Percentiles rank a stretch among this genome's conserved stretches.
These are phyloP conservation scores for Zaprionus nigranus DNA, from an alignment of 1,140 invertebrate species.

Conservation along the genomic window DNA sequence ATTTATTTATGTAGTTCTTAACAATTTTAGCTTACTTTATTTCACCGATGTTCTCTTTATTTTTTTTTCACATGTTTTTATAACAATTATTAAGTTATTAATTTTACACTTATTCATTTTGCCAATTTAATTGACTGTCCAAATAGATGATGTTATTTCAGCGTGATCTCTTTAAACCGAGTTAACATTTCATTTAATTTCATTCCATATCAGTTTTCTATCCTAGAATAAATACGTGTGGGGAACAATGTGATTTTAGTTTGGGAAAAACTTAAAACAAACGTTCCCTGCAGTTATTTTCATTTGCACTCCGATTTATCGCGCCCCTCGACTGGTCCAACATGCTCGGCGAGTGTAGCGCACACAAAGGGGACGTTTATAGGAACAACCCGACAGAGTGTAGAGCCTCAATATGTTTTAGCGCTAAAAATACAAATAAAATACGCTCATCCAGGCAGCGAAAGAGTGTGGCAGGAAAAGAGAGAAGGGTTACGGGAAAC, in stretches of 20 bases:
- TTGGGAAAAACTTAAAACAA: not conserved
- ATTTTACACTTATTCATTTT: not conserved
- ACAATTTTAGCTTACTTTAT: no score
- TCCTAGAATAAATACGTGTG: not conserved
- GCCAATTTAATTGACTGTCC: not conserved
- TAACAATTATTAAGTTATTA: not conserved
- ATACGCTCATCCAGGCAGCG: constrained; percentile 32
- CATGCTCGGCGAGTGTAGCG: constrained; percentile 15
- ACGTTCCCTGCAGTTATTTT: not conserved
- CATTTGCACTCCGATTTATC: not conserved
- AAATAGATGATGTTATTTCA: not conserved
- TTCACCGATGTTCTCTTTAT: not conserved
- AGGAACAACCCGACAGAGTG: constrained; percentile 34
- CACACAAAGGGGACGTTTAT: constrained; percentile 30
- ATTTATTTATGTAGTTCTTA: no score
- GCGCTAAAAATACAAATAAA: constrained; percentile 81
- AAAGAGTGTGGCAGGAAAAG: not conserved
- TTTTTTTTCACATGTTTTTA: not conserved
- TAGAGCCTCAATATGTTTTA: constrained; percentile 79
- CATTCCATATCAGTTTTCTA: not conserved
- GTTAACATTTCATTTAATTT: no score
- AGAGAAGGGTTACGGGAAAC: not conserved
- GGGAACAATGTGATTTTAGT: not conserved
- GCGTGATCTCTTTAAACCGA: not conserved
- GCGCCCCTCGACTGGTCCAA: not conserved